Percentiles rank a stretch among this genome's conserved stretches.
Conservation (phyloP, 1,140 invertebrate species). For the Calycopis cecrops region DNA sequence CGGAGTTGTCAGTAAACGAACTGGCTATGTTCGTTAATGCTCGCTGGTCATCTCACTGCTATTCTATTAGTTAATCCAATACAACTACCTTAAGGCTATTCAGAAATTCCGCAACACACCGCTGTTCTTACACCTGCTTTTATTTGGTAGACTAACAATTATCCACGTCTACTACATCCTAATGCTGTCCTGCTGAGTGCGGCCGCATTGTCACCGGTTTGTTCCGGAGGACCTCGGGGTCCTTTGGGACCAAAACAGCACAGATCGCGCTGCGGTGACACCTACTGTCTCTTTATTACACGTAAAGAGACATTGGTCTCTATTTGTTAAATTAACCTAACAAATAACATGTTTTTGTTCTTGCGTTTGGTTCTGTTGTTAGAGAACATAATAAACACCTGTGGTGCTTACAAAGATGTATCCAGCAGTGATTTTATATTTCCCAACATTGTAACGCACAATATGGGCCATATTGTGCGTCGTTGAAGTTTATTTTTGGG, state of each 20-base stretch:
- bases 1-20: too few relatives aligned
- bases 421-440: too few relatives aligned
- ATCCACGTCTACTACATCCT: background rate
- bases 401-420: background rate
- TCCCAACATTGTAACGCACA: background rate
- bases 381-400: background rate
- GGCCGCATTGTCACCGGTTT: background rate
- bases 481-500: background rate
- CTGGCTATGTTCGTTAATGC: too few relatives aligned
- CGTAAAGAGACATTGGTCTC: background rate
- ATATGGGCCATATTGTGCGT: background rate
- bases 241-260: background rate
- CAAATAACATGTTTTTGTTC: slow-evolving; percentile 7
- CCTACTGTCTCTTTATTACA: slow-evolving; percentile 3
- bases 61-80: too few relatives aligned
- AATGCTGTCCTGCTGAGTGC: background rate
- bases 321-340: slow-evolving; percentile 5
- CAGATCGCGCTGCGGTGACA: slow-evolving; percentile 5
- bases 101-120: too few relatives aligned
- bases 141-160: slow-evolving; percentile 2
- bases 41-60: too few relatives aligned
- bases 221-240: background rate
- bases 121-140: too few relatives aligned
- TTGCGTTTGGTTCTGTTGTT: background rate
- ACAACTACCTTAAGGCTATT: too few relatives aligned